These are phyloP conservation scores for Pseudomyrmex pallidus DNA, from an alignment of 1,140 invertebrate species.

Conservation along the genomic window DNA sequence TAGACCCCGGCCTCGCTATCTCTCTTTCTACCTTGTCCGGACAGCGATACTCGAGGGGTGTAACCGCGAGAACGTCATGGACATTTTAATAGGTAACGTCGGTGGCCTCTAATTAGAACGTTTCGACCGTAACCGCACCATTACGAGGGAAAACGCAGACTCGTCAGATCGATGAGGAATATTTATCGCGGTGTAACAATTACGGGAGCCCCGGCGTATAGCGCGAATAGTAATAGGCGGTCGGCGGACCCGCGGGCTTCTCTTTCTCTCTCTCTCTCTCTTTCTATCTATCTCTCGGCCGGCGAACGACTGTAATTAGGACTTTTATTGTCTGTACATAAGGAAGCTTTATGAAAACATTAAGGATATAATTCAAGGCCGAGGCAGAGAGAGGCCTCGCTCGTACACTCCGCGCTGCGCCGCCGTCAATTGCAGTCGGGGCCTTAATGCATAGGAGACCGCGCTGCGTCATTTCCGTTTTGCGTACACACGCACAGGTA, in stretches of 20 bases:
- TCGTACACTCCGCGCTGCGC: slow-evolving; percentile 23
- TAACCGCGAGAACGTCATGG: slow-evolving; percentile 62
- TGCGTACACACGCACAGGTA: slow-evolving; percentile 37
- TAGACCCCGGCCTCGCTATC: not conserved
- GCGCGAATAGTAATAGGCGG: slow-evolving; percentile 76
- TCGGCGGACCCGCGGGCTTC: slow-evolving; percentile 11
- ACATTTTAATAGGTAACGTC: slow-evolving; percentile 66
- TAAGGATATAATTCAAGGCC: slow-evolving; percentile 78
- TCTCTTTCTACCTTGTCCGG: not conserved
- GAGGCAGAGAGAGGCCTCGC: slow-evolving; percentile 42
- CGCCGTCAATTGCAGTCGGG: slow-evolving; percentile 60
- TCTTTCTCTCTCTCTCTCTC: slow-evolving; percentile 2
- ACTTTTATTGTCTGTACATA: slow-evolving; percentile 78
- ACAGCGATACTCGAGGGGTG: slow-evolving; percentile 38
- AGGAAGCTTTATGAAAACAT: slow-evolving; percentile 80
- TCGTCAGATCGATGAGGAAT: slow-evolving; percentile 77
- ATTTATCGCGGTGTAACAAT: slow-evolving; percentile 78
- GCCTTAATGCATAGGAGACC: slow-evolving; percentile 59
- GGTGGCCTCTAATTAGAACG: slow-evolving; percentile 77
- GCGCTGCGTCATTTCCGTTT: slow-evolving; percentile 79
- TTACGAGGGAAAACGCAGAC: slow-evolving; percentile 74
- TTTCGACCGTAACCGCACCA: slow-evolving; percentile 73
- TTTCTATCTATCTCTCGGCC: slow-evolving; percentile 17
- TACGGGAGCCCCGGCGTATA: slow-evolving; percentile 68
- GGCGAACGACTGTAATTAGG: slow-evolving; percentile 76